Conservation (phyloP, 2,888 invertebrate species). For the Neoaliturus tenellus region DNA sequence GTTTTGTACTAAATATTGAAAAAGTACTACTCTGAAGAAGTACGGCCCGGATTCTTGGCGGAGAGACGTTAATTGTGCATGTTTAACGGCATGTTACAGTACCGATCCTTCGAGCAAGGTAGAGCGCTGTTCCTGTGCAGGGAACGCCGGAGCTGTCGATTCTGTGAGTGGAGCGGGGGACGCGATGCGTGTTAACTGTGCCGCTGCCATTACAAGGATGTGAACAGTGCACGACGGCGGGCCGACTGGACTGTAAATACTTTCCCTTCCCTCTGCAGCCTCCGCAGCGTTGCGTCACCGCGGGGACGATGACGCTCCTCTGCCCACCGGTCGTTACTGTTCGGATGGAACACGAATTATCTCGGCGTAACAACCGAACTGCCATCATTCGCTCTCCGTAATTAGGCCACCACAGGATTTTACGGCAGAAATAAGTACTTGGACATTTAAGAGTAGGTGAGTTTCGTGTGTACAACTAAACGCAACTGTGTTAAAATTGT, state of each 20-base stretch:
- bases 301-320: too few relatives aligned
- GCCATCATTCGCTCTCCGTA: neutral
- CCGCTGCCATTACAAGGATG: constrained; percentile 2
- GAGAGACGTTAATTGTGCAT: too few relatives aligned
- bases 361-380: too few relatives aligned
- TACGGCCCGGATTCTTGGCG: too few relatives aligned
- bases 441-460: too few relatives aligned
- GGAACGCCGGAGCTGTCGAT: neutral
- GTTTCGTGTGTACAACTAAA: too few relatives aligned
- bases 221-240: neutral
- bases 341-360: neutral
- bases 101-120: neutral
- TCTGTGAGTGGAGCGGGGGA: neutral
- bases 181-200: constrained; percentile 26
- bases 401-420: too few relatives aligned
- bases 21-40: too few relatives aligned
- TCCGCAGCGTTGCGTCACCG: neutral
- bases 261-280: constrained; percentile 13
- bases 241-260: constrained; percentile 5
- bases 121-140: neutral
- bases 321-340: neutral
- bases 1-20: too few relatives aligned
- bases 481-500: too few relatives aligned
- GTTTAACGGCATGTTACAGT: too few relatives aligned
- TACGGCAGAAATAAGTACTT: too few relatives aligned